phyloP scores from a whole-genome alignment of 2,888 invertebrate genomes.

The Cosmia trapezina region DNA sequence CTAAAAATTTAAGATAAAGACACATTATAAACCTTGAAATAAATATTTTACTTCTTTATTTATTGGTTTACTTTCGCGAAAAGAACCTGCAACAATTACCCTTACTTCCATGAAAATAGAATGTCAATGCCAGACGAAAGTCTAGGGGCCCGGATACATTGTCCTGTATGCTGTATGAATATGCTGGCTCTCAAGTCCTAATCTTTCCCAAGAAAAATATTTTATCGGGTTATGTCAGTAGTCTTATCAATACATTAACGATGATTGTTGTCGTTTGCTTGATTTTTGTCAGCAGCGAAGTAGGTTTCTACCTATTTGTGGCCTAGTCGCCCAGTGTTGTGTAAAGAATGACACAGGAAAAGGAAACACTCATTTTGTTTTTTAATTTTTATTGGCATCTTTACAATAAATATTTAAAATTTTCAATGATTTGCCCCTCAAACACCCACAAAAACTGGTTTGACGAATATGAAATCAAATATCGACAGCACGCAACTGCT shows the following conservation, averaged over 20 bases:
- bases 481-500: conserved; percentile 37
- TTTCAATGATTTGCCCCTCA: conserved; percentile 24
- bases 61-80: conserved; percentile 34
- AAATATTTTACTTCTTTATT: conserved; percentile 76
- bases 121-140: not conserved
- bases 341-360: not conserved
- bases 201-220: not conserved
- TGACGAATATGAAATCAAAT: conserved; percentile 50
- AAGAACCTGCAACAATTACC: not conserved
- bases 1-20: conserved; percentile 71
- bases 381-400: conserved; percentile 48
- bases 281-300: not conserved
- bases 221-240: not conserved
- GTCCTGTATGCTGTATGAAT: too few species aligned
- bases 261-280: not conserved
- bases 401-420: conserved; percentile 49
- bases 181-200: not conserved
- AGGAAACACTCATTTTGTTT: conserved; percentile 10
- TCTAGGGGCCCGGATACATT: not conserved
- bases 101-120: not conserved
- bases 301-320: not conserved
- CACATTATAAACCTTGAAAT: conserved; percentile 81
- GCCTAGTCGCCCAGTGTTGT: too few species aligned
- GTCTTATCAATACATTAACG: not conserved
- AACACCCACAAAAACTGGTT: conserved; percentile 18